Evolutionary conservation across 2,113 vertebrate species (phyloP).

Genomic region (Syrmaticus mikado): DNA sequence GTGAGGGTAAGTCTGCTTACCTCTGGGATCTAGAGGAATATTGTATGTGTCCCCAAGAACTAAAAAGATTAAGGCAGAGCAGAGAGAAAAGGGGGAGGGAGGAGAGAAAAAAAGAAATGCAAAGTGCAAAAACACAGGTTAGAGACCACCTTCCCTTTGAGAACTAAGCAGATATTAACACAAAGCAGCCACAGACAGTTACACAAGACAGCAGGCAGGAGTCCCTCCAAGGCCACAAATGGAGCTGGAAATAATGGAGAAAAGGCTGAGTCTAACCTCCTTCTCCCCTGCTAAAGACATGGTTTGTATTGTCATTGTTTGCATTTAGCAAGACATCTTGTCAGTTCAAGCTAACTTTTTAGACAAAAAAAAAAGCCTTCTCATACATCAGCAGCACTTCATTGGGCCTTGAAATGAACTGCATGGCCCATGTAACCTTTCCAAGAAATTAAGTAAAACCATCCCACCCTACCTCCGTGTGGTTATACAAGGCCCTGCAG

Average conservation of each 20-base stretch:
- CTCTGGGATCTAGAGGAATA: conserved; percentile 99
- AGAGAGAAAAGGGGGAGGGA: conserved; percentile 75
- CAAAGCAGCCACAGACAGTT: conserved; percentile 53
- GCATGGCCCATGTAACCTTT: background rate
- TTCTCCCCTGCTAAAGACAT: background rate
- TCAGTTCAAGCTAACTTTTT: background rate
- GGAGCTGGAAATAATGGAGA: background rate
- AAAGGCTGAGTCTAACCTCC: background rate
- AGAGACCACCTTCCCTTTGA: conserved; percentile 79
- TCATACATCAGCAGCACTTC: background rate
- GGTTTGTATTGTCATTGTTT: background rate
- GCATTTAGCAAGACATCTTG: background rate
- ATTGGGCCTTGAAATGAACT: background rate
- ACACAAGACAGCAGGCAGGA: conserved; percentile 22
- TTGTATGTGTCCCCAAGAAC: conserved; percentile 99
- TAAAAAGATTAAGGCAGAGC: conserved; percentile 85
- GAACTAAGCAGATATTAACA: conserved; percentile 79
- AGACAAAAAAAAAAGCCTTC: background rate
- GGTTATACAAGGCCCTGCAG: background rate
- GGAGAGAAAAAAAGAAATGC: conserved; percentile 82
- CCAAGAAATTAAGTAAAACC: background rate
- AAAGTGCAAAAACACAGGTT: conserved; percentile 91
- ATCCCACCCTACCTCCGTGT: too few relatives aligned
- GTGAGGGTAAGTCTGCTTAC: conserved; percentile 84
- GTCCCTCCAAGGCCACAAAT: background rate